A percentile compares a stretch with the other conserved stretches of the same genome.
Conservation (phyloP, 2,797 vertebrate genomes). For the Cheirogaleus major region DNA sequence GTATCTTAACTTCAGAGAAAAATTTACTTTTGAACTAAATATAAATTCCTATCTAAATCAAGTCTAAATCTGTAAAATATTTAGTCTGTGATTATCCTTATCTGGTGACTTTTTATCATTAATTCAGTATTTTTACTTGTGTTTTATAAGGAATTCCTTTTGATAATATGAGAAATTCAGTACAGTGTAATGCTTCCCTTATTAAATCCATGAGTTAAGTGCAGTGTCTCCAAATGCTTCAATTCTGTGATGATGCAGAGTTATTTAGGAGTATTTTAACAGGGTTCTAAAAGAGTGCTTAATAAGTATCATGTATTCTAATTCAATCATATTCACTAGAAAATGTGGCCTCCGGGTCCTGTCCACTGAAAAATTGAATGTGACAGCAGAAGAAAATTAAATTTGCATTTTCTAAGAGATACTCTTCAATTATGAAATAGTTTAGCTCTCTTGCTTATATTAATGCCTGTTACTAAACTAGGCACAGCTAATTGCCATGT, state of each 20-base stretch:
- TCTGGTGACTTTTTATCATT: not conserved
- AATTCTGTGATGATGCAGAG: constrained; percentile 76
- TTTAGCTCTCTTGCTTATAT: constrained; percentile 80
- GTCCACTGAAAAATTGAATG: constrained; percentile 83
- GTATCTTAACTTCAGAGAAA: not conserved
- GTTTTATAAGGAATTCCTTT: constrained; percentile 18
- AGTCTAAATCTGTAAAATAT: not conserved
- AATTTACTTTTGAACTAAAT: constrained; percentile 26
- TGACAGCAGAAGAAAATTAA: constrained; percentile 82
- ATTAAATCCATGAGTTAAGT: constrained; percentile 72
- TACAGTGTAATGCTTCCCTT: constrained; percentile 54
- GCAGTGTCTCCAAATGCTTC: constrained; percentile 54
- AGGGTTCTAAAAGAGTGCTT: constrained; percentile 85
- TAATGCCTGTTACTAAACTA: constrained; percentile 74
- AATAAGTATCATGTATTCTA: constrained; percentile 83
- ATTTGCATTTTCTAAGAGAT: constrained; percentile 83
- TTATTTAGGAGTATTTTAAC: constrained; percentile 81
- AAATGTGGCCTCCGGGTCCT: constrained; percentile 82
- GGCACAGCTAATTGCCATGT: constrained; percentile 80
- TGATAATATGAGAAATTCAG: constrained; percentile 65
- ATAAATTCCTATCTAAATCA: constrained; percentile 23
- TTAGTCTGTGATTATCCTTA: not conserved
- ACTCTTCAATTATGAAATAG: constrained; percentile 83
- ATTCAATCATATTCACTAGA: constrained; percentile 79
- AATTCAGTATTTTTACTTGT: not conserved